phyloP scores from a whole-genome alignment of 2,113 vertebrate genomes.

The Phyllopteryx taeniolatus region DNA sequence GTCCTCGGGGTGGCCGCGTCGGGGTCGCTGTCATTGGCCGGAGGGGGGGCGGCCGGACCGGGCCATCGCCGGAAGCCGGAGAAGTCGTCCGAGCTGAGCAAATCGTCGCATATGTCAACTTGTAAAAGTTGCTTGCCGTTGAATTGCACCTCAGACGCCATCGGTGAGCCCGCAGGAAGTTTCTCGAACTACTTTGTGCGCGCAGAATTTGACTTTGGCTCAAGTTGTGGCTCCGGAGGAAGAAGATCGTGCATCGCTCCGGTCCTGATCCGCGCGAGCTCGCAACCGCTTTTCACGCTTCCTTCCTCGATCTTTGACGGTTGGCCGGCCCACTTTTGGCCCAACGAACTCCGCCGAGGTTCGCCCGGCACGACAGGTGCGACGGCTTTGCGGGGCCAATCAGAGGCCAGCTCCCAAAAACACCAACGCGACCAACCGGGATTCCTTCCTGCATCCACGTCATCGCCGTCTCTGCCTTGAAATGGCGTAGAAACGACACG shows the following conservation, averaged over 20 bases:
- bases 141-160: conserved; percentile 51
- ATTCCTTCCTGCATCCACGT: not conserved
- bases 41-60: conserved; percentile 16
- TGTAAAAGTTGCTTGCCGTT: conserved; percentile 63
- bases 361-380: not conserved
- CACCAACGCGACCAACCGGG: not conserved
- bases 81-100: conserved; percentile 52
- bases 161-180: conserved; percentile 20
- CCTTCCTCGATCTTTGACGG: not conserved
- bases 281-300: not conserved
- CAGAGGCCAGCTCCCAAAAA: not conserved
- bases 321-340: not conserved
- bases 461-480: not conserved
- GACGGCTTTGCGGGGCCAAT: not conserved
- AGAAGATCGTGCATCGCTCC: not conserved
- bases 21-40: conserved; percentile 19
- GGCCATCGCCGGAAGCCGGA: conserved; percentile 62
- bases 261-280: not conserved
- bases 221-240: not conserved
- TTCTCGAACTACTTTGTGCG: not conserved
- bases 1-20: conserved; percentile 45
- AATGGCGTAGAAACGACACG: not conserved
- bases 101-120: conserved; percentile 70
- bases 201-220: not conserved
- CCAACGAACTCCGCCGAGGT: not conserved